phyloP scores from a whole-genome alignment of 2,113 vertebrate species.

The Rhynchomys soricoides region DNA sequence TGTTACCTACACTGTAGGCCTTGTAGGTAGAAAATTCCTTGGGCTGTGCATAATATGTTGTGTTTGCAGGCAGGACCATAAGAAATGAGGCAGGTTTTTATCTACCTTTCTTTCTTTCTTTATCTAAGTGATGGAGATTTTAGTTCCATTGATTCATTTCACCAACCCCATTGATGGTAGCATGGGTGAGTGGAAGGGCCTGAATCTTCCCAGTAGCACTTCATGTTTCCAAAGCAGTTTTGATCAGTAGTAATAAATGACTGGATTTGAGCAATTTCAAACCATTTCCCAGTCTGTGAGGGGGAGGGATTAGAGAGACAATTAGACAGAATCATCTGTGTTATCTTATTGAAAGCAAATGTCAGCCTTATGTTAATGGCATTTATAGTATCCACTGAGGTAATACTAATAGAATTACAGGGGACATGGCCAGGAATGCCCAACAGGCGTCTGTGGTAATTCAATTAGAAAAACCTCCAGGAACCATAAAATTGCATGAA shows the following conservation, averaged over 20 bases:
- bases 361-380: slow-evolving; percentile 73
- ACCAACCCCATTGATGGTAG: not conserved
- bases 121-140: not conserved
- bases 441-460: slow-evolving; percentile 63
- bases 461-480: slow-evolving; percentile 73
- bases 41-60: not conserved
- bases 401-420: slow-evolving; percentile 73
- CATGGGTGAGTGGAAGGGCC: not conserved
- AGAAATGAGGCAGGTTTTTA: not conserved
- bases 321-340: slow-evolving; percentile 77
- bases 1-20: not conserved
- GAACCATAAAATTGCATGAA: slow-evolving; percentile 68
- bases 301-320: slow-evolving; percentile 77
- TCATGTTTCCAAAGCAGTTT: slow-evolving; percentile 59
- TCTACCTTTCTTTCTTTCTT: not conserved
- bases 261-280: slow-evolving; percentile 70
- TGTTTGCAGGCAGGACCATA: not conserved
- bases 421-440: slow-evolving; percentile 58
- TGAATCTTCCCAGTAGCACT: not conserved
- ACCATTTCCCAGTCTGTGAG: slow-evolving; percentile 68
- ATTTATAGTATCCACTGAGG: slow-evolving; percentile 70
- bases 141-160: not conserved
- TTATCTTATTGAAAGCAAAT: slow-evolving; percentile 78
- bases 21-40: not conserved
- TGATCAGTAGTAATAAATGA: slow-evolving; percentile 66